A percentile compares a stretch with the other conserved stretches of the same genome.
phyloP scores from a whole-genome alignment of 2,797 vertebrate genomes.

The Remorina albescens region DNA sequence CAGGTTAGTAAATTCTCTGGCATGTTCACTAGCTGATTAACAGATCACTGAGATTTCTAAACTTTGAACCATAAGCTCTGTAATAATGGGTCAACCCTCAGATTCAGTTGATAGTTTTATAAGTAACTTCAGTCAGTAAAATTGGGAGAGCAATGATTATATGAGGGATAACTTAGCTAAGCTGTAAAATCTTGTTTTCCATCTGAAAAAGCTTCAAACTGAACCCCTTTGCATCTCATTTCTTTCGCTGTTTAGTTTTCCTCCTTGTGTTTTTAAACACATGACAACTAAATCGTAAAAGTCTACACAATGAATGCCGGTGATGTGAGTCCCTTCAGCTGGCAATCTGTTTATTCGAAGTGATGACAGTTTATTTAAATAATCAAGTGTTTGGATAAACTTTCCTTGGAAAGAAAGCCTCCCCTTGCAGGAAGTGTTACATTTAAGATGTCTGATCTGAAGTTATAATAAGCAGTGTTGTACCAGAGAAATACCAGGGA shows the following conservation, averaged over 20 bases:
- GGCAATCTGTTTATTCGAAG: background rate
- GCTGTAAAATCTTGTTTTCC: background rate
- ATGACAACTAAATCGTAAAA: background rate
- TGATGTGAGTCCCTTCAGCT: background rate
- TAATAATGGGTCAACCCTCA: no score
- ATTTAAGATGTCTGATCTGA: background rate
- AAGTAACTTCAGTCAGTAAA: no score
- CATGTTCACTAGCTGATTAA: background rate
- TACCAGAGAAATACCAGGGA: background rate
- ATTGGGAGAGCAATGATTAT: background rate
- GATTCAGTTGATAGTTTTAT: no score
- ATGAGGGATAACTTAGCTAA: background rate
- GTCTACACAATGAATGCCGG: background rate
- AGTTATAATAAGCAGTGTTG: background rate
- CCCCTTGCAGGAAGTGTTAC: background rate
- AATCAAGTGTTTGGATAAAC: background rate
- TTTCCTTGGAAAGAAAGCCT: background rate
- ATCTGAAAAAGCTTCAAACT: background rate
- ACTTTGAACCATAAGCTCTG: background rate
- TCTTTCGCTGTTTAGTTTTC: no score
- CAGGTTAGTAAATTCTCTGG: background rate
- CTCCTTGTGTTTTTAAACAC: background rate
- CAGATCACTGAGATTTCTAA: background rate
- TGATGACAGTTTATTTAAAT: background rate
- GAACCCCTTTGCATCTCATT: background rate